A percentile compares a stretch with the other conserved stretches of the same genome.
Conservation (phyloP, 2,113 vertebrate species). For the Rana temporaria region DNA sequence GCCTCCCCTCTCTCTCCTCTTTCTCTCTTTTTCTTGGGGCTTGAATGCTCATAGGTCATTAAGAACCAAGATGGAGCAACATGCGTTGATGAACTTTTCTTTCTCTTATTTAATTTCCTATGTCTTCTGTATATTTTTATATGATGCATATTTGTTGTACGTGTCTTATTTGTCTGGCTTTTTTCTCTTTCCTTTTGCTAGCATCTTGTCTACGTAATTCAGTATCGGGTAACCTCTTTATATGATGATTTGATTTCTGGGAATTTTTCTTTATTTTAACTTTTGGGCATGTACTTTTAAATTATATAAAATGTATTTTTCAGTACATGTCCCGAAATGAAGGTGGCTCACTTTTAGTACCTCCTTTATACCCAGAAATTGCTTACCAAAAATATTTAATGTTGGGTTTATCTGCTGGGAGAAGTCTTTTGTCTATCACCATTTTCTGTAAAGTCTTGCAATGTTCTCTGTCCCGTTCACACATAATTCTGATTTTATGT, state of each 20-base stretch:
- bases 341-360: not conserved
- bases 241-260: constrained; percentile 63
- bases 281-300: constrained; percentile 63
- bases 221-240: constrained; percentile 58
- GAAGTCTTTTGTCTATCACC: constrained; percentile 64
- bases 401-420: not conserved
- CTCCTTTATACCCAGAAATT: not conserved
- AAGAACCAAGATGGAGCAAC: constrained; percentile 23
- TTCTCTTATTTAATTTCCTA: constrained; percentile 59
- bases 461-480: too few relatives aligned
- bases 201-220: constrained; percentile 63
- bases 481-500: too few relatives aligned
- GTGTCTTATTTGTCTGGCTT: constrained; percentile 65
- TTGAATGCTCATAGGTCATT: constrained; percentile 3
- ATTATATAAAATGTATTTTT: constrained; percentile 63
- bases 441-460: constrained; percentile 59
- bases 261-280: constrained; percentile 64
- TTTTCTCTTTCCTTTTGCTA: constrained; percentile 60
- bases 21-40: constrained; percentile 20
- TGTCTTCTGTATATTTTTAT: constrained; percentile 61
- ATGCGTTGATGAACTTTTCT: constrained; percentile 47
- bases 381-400: not conserved
- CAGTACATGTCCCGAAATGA: not conserved
- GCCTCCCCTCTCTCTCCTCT: too few relatives aligned
- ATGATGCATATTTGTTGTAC: constrained; percentile 62